Evolutionary conservation across 2,888 invertebrate species (phyloP).

Genomic region (Allophyes oxyacanthae): DNA sequence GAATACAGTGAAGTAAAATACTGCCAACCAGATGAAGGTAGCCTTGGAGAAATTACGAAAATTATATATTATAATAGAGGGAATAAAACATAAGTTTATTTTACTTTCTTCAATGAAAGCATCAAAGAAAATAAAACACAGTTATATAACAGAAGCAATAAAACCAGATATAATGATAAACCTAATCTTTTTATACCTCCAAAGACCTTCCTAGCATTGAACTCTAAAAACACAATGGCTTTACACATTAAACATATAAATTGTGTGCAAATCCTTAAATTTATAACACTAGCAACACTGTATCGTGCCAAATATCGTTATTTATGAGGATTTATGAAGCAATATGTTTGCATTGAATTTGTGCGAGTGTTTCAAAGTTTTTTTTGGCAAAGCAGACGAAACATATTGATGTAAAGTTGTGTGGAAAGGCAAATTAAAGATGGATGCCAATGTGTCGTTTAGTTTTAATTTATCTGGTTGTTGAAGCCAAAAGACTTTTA

Average conservation of each 20-base stretch:
- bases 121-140: too few relatives aligned
- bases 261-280: slow-evolving; percentile 60
- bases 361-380: slow-evolving; percentile 46
- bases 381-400: slow-evolving; percentile 48
- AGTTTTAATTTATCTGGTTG: slow-evolving; percentile 24
- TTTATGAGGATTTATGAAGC: slow-evolving; percentile 60
- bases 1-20: too few relatives aligned
- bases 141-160: too few relatives aligned
- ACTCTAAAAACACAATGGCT: slow-evolving; percentile 39
- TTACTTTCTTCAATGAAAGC: too few relatives aligned
- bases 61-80: too few relatives aligned
- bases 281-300: slow-evolving; percentile 53
- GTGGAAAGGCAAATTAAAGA: slow-evolving; percentile 43
- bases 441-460: slow-evolving; percentile 40
- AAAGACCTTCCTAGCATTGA: slow-evolving; percentile 15
- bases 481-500: slow-evolving; percentile 11
- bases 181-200: neutral
- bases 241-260: slow-evolving; percentile 54
- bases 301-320: slow-evolving; percentile 62
- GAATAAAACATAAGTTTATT: too few relatives aligned
- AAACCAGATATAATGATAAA: neutral
- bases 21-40: too few relatives aligned
- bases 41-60: too few relatives aligned
- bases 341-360: slow-evolving; percentile 58
- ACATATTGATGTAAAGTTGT: slow-evolving; percentile 41